phyloP scores from a whole-genome alignment of 2,888 invertebrate genomes.

The Sclerodermus sp. region DNA sequence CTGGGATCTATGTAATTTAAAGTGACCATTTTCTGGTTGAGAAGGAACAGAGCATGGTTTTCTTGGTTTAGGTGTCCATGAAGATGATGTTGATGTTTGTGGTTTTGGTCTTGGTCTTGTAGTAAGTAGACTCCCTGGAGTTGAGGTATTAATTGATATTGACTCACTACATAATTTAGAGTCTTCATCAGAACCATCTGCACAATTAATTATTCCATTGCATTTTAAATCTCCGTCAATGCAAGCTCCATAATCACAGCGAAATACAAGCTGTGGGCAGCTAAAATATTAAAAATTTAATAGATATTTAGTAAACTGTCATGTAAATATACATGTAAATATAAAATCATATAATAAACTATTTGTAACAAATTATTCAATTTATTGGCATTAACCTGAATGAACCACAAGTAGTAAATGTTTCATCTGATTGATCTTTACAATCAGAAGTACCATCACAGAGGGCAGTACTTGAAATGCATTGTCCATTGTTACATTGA shows the following conservation, averaged over 20 bases:
- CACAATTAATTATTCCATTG: slow-evolving; percentile 49
- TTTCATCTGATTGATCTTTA: slow-evolving; percentile 46
- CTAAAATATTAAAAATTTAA: too few species aligned
- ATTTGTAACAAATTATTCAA: too few species aligned
- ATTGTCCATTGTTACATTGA: slow-evolving; percentile 41
- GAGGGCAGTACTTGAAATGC: slow-evolving; percentile 27
- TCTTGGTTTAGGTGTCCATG: slow-evolving; percentile 4
- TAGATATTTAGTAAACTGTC: too few species aligned
- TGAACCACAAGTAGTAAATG: slow-evolving; percentile 30
- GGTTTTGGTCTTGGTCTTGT: slow-evolving; percentile 4
- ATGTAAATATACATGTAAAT: too few species aligned
- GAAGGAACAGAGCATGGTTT: slow-evolving; percentile 35
- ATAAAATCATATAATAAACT: too few species aligned
- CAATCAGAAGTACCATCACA: slow-evolving; percentile 51
- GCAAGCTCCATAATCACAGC: slow-evolving; percentile 56
- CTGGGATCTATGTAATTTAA: slow-evolving; percentile 36
- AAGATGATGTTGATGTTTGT: background rate
- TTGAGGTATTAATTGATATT: background rate
- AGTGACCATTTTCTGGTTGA: slow-evolving; percentile 41
- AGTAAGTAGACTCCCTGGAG: slow-evolving; percentile 1
- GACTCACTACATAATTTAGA: slow-evolving; percentile 23
- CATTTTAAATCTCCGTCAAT: slow-evolving; percentile 49
- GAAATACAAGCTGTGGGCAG: slow-evolving; percentile 47
- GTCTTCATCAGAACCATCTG: slow-evolving; percentile 56
- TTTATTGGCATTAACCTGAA: too few species aligned